Conservation (phyloP, 1,140 invertebrate species). For the Scaptomyza pallida region DNA sequence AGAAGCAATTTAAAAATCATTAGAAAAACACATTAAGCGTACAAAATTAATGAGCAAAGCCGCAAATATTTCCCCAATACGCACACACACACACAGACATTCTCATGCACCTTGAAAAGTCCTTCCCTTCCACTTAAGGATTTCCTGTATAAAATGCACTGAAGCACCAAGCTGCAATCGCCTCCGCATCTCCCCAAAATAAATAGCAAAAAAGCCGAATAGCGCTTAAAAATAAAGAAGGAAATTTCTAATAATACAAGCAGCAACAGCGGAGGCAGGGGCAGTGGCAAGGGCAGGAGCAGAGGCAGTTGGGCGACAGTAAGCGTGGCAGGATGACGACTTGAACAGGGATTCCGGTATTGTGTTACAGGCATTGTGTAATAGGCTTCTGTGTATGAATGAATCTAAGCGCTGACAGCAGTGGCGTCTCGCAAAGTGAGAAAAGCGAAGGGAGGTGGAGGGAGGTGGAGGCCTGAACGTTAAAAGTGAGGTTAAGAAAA, state of each 20-base stretch:
- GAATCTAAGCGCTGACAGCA: slow-evolving; percentile 19
- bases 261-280: slow-evolving; percentile 39
- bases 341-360: slow-evolving; percentile 53
- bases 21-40: slow-evolving; percentile 79
- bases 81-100: too few species aligned
- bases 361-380: slow-evolving; percentile 58
- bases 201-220: slow-evolving; percentile 23
- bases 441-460: not conserved
- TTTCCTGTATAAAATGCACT: too few species aligned
- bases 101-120: slow-evolving; percentile 28
- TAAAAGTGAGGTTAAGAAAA: too few species aligned
- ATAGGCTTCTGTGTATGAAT: slow-evolving; percentile 44
- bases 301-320: slow-evolving; percentile 36
- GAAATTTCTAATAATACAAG: slow-evolving; percentile 54
- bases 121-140: not conserved
- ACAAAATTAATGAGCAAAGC: slow-evolving; percentile 77
- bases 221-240: slow-evolving; percentile 39
- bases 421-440: slow-evolving; percentile 20
- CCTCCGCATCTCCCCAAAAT: not conserved
- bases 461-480: too few species aligned
- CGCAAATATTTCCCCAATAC: slow-evolving; percentile 29
- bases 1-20: slow-evolving; percentile 81
- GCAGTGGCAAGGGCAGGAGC: slow-evolving; percentile 53
- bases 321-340: slow-evolving; percentile 62
- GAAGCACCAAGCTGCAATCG: not conserved